Conservation (phyloP, 2,797 vertebrate species). For the Tenualosa thibaudeaui region DNA sequence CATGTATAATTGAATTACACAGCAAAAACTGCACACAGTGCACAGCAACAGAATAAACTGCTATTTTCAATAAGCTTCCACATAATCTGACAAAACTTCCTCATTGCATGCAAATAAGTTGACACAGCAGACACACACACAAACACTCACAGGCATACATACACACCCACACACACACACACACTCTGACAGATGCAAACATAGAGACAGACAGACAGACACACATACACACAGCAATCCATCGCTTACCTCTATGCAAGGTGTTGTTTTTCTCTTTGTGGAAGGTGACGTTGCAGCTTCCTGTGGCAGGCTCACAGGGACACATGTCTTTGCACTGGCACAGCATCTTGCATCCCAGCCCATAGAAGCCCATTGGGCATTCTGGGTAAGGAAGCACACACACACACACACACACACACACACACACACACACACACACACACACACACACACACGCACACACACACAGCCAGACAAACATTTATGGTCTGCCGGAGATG, state of each 20-base stretch:
- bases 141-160: not conserved
- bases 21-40: not conserved
- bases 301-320: constrained; percentile 80
- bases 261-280: constrained; percentile 53
- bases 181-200: not conserved
- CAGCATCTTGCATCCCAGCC: constrained; percentile 70
- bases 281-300: constrained; percentile 77
- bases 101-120: not conserved
- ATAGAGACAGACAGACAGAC: not conserved
- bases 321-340: constrained; percentile 80
- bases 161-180: not conserved
- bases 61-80: not conserved
- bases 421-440: not conserved
- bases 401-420: not conserved
- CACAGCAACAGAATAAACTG: not conserved
- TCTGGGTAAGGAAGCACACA: constrained; percentile 61
- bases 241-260: constrained; percentile 74
- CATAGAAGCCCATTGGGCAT: constrained; percentile 83
- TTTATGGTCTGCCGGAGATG: not conserved
- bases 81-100: not conserved
- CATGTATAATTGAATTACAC: not conserved
- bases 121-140: not conserved
- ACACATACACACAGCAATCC: not conserved
- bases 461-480: not conserved
- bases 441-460: not conserved